phyloP scores from a whole-genome alignment of 2,888 invertebrate genomes.

The Rapana venosa region DNA sequence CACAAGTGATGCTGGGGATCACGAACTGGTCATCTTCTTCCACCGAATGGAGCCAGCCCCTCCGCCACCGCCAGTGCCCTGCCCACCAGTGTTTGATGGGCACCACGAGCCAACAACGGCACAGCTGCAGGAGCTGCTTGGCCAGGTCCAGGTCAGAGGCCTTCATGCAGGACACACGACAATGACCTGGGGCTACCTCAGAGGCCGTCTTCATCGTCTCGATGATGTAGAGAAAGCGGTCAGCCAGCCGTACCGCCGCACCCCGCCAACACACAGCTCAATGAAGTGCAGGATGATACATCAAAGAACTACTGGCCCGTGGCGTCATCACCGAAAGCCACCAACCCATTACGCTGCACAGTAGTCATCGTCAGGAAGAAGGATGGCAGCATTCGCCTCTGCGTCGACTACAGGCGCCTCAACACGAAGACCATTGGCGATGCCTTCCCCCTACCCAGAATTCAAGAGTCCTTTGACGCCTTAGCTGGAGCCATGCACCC shows the following conservation, averaged over 20 bases:
- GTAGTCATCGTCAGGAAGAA: slow-evolving; percentile 33
- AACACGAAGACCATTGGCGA: slow-evolving; percentile 40
- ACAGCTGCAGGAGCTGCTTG: slow-evolving; percentile 16
- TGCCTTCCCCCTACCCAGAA: slow-evolving; percentile 49
- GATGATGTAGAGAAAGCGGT: not conserved
- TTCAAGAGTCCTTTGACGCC: slow-evolving; percentile 52
- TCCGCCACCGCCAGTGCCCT: not conserved
- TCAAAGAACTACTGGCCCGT: not conserved
- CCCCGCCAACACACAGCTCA: too few species aligned
- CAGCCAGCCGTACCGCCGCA: not conserved
- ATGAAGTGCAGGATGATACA: slow-evolving; percentile 25
- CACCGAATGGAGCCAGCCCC: not conserved
- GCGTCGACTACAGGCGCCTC: slow-evolving; percentile 29
- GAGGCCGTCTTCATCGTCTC: slow-evolving; percentile 8
- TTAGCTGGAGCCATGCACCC: slow-evolving; percentile 45
- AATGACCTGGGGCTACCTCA: slow-evolving; percentile 31
- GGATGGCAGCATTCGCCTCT: slow-evolving; percentile 14
- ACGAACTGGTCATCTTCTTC: not conserved
- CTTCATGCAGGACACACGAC: not conserved
- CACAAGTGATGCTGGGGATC: not conserved
- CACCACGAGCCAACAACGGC: not conserved
- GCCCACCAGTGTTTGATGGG: slow-evolving; percentile 37
- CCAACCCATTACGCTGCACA: slow-evolving; percentile 29
- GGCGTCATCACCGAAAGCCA: slow-evolving; percentile 18
- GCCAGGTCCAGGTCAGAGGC: not conserved